Conservation (phyloP, 2,888 invertebrate species). For the Netelia virgata region DNA sequence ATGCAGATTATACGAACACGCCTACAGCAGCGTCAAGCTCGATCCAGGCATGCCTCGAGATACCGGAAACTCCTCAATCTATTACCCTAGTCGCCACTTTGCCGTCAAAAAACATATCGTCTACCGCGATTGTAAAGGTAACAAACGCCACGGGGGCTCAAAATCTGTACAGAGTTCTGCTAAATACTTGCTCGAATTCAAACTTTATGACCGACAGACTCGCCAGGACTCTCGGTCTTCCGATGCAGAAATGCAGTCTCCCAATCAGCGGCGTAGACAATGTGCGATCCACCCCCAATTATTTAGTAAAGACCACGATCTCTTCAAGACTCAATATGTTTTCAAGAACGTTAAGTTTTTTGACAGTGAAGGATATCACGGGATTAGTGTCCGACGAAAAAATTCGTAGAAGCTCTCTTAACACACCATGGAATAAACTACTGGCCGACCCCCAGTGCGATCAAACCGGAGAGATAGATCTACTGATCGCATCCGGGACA, state of each 20-base stretch:
- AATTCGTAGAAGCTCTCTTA: constrained; percentile 40
- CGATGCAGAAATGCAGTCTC: not conserved
- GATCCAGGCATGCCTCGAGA: constrained; percentile 27
- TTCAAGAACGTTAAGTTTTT: constrained; percentile 27
- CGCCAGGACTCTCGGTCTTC: constrained; percentile 20
- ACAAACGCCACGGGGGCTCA: not conserved
- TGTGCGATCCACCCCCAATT: constrained; percentile 16
- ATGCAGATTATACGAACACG: constrained; percentile 1
- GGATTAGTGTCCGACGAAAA: constrained; percentile 47
- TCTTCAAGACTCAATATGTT: constrained; percentile 31
- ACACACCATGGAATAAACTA: constrained; percentile 59
- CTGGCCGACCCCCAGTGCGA: constrained; percentile 70
- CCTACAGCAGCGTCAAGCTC: not conserved
- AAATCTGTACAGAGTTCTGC: not conserved
- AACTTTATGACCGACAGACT: constrained; percentile 48
- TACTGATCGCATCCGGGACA: constrained; percentile 61
- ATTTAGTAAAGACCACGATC: constrained; percentile 27
- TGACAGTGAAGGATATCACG: constrained; percentile 45
- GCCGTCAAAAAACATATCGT: constrained; percentile 30
- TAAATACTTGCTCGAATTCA: constrained; percentile 38
- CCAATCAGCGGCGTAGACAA: constrained; percentile 29
- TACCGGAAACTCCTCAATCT: not conserved
- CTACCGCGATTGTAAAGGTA: constrained; percentile 16
- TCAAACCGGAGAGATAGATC: constrained; percentile 57
- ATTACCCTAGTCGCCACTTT: constrained; percentile 30